These are phyloP conservation scores for Stenoptilia bipunctidactyla DNA, from an alignment of 2,888 invertebrate species.

Conservation along the genomic window DNA sequence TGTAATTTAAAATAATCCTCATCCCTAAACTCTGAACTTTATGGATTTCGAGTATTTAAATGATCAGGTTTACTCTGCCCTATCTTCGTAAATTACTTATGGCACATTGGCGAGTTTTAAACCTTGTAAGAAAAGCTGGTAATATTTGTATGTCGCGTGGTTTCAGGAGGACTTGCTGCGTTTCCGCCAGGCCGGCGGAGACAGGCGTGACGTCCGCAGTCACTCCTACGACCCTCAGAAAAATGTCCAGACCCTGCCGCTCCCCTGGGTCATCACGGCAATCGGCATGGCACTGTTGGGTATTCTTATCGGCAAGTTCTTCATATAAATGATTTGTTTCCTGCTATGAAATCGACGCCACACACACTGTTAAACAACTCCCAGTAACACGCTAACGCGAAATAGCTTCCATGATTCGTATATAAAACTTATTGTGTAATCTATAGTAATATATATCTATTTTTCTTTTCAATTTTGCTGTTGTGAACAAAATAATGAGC, in stretches of 20 bases:
- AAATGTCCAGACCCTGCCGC: constrained; percentile 66
- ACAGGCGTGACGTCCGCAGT: constrained; percentile 41
- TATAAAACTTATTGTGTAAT: no score
- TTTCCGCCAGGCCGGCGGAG: constrained; percentile 59
- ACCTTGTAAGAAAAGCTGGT: no score
- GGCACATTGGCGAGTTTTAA: no score
- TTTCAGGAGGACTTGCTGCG: constrained; percentile 75
- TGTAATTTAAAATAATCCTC: no score
- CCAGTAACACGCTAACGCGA: constrained; percentile 36
- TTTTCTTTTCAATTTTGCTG: no score
- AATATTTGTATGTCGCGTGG: no score
- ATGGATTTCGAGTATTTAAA: no score
- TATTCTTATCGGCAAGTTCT: constrained; percentile 83
- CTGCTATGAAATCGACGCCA: constrained; percentile 28
- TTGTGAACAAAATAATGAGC: no score
- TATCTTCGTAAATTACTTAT: no score
- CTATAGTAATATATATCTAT: no score
- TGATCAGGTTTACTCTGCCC: no score
- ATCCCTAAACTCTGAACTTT: no score
- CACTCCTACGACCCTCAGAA: constrained; percentile 69
- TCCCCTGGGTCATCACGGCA: constrained; percentile 76
- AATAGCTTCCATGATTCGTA: constrained; percentile 23
- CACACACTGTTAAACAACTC: constrained; percentile 43
- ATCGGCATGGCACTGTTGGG: constrained; percentile 79
- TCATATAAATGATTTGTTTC: constrained; percentile 78